Base-by-base conservation (phyloP, 2,888 invertebrate species). In the Conchocele bisecta region DNA sequence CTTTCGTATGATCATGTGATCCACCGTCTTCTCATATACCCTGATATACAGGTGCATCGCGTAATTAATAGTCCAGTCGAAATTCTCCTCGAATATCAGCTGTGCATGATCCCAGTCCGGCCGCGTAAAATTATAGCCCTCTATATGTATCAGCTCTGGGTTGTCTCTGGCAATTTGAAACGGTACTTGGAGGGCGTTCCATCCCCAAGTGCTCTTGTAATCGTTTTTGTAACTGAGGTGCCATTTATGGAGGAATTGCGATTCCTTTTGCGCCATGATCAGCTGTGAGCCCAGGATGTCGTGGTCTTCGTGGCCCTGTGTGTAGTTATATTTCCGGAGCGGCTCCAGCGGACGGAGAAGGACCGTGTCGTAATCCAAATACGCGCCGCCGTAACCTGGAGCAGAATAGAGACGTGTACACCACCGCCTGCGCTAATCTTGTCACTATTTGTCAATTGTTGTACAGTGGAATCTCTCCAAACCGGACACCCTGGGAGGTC, bases 11-110 rank as follows among this genome's bases (percentile, higher is more conserved):
- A 57, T 20, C n/a, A 39, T 20, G 13, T 42, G 42, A 35, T 57
- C 42, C 1, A 31, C 44, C 20, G n/a, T 41, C 5, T 24, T 57
- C 20, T 42, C 31, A 31, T 57, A 57, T 9, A 13, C 11, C 31
- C 57, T 20, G 2, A 57, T 42, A 54, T 61, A 73, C 22, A 73
- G 29, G 37, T 73, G 72, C 4, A 73, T 72, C 1, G 57, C 72
- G 31, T 63, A 73, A 54, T 71, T 71, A 24, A 61, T 29, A 0
- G 71, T 56, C 71, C 71, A 71, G 44, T 71, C 51, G 48, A 61
- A 73, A 63, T 73, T 73, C 15, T 41, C 29, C 17, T 53, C 24
- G 31, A 67, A 67, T 24, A 73, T 35, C 17, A 58, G 24, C 20
- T 41, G 31, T 20, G 48, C 29, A n/a, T 67, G 56, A 6, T 26